Conservation (phyloP, 2,113 vertebrate species). For the Epinephelus lanceolatus region DNA sequence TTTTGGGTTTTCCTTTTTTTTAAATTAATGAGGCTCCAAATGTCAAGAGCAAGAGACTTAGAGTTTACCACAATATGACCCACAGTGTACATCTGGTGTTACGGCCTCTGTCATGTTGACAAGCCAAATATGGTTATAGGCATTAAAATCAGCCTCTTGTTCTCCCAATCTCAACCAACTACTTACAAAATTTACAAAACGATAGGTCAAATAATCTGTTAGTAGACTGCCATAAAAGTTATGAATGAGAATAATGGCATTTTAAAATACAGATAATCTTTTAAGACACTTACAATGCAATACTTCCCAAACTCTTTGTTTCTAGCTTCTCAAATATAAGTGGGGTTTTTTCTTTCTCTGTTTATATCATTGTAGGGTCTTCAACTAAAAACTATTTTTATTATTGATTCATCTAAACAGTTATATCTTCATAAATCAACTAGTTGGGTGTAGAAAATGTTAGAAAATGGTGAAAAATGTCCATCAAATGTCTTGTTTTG, state of each 20-base stretch:
- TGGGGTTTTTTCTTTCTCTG: neutral
- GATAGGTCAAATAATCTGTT: neutral
- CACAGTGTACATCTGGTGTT: neutral
- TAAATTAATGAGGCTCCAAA: slow-evolving; percentile 2
- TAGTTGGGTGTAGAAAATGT: neutral
- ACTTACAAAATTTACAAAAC: neutral
- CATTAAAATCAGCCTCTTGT: neutral
- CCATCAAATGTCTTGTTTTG: neutral
- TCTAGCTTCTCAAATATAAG: neutral
- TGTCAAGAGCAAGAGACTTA: neutral
- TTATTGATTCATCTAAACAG: neutral
- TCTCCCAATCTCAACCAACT: neutral
- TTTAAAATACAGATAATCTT: neutral
- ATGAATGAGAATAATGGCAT: neutral
- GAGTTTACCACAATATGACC: slow-evolving; percentile 3
- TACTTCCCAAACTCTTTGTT: neutral
- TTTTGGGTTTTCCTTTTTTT: slow-evolving; percentile 6
- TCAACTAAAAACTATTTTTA: neutral
- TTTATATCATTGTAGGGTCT: neutral
- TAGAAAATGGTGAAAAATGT: neutral
- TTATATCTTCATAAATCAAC: neutral
- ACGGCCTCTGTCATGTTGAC: neutral
- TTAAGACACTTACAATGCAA: neutral
- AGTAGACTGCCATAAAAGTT: too few species aligned
- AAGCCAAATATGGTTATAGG: neutral